A percentile compares a stretch with the other conserved stretches of the same genome.
These are phyloP conservation scores for Siniperca knerii DNA, from an alignment of 2,113 vertebrate species.

Conservation along the genomic window DNA sequence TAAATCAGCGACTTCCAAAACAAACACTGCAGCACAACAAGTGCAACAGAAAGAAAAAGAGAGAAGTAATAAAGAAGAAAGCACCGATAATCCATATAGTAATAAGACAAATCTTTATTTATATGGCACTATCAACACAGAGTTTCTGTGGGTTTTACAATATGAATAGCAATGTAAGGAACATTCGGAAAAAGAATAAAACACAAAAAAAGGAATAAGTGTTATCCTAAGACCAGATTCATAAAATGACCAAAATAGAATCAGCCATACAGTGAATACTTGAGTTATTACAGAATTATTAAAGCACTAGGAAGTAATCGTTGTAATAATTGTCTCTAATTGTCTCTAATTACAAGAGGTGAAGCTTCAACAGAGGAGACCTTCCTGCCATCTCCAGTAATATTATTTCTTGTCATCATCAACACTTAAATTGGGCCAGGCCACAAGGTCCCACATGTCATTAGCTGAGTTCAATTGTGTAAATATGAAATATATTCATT, in stretches of 20 bases:
- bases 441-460: constrained; percentile 29
- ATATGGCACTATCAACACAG: background rate
- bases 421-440: constrained; percentile 5
- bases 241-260: background rate
- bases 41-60: background rate
- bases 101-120: background rate
- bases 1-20: constrained; percentile 37
- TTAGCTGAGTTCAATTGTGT: constrained; percentile 1
- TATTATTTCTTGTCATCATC: constrained; percentile 24
- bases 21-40: constrained; percentile 15
- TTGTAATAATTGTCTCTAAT: background rate
- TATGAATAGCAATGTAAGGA: background rate
- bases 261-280: background rate
- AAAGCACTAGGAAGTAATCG: background rate
- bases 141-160: background rate
- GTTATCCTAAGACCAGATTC: background rate
- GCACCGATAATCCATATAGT: background rate
- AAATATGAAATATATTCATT: background rate
- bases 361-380: background rate
- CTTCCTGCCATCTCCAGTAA: background rate
- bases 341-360: background rate
- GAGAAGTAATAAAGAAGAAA: constrained; percentile 15
- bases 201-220: background rate
- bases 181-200: background rate
- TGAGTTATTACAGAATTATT: background rate